Base-by-base conservation (phyloP, 1,140 invertebrate species). In the Venturia canescens region DNA sequence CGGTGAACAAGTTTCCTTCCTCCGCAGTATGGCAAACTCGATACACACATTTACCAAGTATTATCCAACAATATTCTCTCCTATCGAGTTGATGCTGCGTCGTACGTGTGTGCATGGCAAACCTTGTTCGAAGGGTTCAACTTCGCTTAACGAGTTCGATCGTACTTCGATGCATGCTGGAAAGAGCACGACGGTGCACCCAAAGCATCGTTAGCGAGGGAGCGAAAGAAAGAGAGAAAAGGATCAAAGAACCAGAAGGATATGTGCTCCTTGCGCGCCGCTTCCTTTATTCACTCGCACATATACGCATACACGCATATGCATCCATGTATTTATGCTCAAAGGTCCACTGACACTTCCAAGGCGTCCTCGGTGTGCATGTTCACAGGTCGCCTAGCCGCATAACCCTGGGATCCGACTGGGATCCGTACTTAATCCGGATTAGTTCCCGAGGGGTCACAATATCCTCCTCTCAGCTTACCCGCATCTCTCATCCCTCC, bases 361-460 rank as follows among this genome's bases (percentile, higher is more conserved):
- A 31, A 53, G 87, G 83, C 83, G 84, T 18, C 83, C 86, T 83
- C 84, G 82, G 57, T 87, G 74, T 87, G 74, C 79, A 81, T 84
- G 86, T 86, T 87, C 88, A 85, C 88, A 85, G 86, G 85, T 89
- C 86, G 88, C 87, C 85, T 85, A 85, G 86, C 85, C 86, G 81
- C 84, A 86, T 86, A 86, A 86, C 83, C 66, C 86, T 84, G 88
- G 85, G 88, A 90, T 90, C 89, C 83, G 84, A 27, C 86, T 84
- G 88, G 85, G 88, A 90, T 90, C 89, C 83, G 84, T 84, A 86
- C 86, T 88, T 90, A 91, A 90, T 91, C 90, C 90, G 90, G 90
- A 91, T 91, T 91, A 91, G 89, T 87, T 86, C 82, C 85, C 87
- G 88, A 91, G 90, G 66, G 90, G 89, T 91, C 89, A 90, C 87